phyloP scores from a whole-genome alignment of 2,113 vertebrate species.

The Aepyceros melampus region DNA sequence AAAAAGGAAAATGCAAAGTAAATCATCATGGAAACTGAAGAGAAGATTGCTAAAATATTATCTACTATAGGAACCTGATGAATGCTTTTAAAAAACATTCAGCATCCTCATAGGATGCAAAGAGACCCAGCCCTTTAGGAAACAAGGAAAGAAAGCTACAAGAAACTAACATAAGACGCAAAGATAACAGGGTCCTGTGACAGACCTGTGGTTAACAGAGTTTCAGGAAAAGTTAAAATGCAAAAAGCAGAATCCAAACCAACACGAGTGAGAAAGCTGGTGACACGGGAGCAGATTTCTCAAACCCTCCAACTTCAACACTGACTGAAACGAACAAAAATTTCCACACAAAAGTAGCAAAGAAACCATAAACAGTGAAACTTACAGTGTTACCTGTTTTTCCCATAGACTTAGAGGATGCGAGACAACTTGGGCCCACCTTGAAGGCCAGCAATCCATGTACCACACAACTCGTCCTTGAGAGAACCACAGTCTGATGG shows the following conservation, averaged over 20 bases:
- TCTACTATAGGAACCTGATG: background rate
- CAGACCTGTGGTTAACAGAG: background rate
- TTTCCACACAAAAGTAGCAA: background rate
- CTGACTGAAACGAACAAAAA: background rate
- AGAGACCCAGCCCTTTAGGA: background rate
- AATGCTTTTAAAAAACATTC: background rate
- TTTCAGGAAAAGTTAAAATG: background rate
- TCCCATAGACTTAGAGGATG: background rate
- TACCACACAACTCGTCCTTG: background rate
- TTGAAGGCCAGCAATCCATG: background rate
- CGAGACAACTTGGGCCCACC: background rate
- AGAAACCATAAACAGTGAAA: background rate
- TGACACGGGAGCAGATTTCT: background rate
- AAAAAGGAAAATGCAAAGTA: background rate
- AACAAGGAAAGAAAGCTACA: background rate
- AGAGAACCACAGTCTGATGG: background rate
- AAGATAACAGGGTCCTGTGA: background rate
- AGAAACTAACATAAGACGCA: background rate
- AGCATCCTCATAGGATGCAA: background rate
- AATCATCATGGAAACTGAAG: background rate
- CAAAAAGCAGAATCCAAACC: background rate
- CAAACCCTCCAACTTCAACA: background rate
- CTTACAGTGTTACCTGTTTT: accelerated
- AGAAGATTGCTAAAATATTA: background rate
- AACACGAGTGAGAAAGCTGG: background rate